phyloP scores from a whole-genome alignment of 2,113 vertebrate species.

The Emydocephalus ijimae region DNA sequence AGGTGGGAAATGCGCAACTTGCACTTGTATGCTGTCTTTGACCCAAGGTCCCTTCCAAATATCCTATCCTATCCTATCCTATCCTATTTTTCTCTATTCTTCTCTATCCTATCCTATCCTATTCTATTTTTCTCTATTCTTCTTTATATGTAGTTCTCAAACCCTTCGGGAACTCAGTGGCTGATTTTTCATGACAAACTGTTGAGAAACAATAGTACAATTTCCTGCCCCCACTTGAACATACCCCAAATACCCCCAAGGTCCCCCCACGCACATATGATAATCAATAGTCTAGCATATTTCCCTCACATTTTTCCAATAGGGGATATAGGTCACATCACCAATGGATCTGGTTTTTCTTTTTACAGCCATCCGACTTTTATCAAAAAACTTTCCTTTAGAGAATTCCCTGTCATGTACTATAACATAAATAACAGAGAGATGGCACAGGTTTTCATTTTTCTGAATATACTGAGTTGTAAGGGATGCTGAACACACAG shows the following conservation, averaged over 20 bases:
- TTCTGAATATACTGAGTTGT: background rate
- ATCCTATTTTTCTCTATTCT: too few species aligned
- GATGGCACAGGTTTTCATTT: slow-evolving; percentile 3
- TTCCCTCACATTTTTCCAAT: background rate
- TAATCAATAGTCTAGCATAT: background rate
- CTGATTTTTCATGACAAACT: background rate
- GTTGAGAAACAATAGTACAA: background rate
- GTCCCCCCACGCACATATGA: too few species aligned
- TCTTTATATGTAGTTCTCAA: background rate
- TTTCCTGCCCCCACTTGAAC: background rate
- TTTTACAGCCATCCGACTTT: background rate
- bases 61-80: too few species aligned
- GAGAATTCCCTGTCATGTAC: background rate
- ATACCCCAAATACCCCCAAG: background rate
- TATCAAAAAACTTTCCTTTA: background rate
- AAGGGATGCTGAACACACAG: background rate
- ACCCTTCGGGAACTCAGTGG: background rate
- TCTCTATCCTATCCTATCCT: too few species aligned
- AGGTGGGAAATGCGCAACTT: background rate
- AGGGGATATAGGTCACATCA: background rate
- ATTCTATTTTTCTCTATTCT: too few species aligned
- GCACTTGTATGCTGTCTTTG: background rate
- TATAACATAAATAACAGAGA: background rate
- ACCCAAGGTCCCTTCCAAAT: too few species aligned
- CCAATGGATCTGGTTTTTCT: background rate